Evolutionary conservation across 2,113 vertebrate species (phyloP).

Genomic region (Psittacus erithacus): DNA sequence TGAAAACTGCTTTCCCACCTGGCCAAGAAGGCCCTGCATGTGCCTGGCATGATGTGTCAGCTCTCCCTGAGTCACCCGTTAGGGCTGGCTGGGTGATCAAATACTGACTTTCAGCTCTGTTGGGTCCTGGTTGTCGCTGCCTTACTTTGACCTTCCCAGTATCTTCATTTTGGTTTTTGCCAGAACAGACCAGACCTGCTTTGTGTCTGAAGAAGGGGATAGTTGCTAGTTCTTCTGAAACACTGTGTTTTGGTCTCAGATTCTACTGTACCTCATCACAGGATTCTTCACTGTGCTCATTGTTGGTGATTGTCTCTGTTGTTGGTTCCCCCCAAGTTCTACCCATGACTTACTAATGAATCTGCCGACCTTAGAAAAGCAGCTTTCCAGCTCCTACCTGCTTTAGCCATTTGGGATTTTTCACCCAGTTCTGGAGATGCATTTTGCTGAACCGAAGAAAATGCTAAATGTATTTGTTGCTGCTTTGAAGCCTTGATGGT

Average conservation of each 20-base stretch:
- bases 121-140: not conserved
- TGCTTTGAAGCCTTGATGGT: not conserved
- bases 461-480: not conserved
- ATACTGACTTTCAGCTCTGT: not conserved
- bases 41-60: not conserved
- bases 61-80: accelerated
- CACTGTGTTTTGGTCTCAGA: not conserved
- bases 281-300: not conserved
- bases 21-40: not conserved
- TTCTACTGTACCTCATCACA: not conserved
- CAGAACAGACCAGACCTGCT: not conserved
- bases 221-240: not conserved
- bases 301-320: not conserved
- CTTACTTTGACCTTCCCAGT: not conserved
- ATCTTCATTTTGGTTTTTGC: not conserved
- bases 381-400: not conserved
- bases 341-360: not conserved
- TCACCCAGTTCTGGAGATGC: not conserved
- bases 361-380: not conserved
- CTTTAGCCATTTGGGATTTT: not conserved
- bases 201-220: not conserved
- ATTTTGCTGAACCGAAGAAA: not conserved
- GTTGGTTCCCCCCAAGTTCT: not conserved
- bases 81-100: not conserved
- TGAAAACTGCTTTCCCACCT: conserved; percentile 10